These are phyloP conservation scores for Biston betularia DNA, from an alignment of 2,888 invertebrate genomes.

Conservation along the genomic window DNA sequence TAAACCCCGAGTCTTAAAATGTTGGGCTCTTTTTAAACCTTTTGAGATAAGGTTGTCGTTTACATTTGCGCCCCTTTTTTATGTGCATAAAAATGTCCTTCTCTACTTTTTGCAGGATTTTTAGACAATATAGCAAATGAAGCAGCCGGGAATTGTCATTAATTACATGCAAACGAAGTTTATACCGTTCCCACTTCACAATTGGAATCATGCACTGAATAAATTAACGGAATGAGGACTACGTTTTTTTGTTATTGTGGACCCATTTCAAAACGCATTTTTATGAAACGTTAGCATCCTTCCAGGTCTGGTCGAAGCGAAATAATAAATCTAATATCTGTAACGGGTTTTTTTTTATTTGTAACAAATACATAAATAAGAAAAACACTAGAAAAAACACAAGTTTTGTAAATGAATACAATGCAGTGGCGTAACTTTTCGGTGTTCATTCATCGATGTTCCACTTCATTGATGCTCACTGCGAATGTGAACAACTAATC, in stretches of 20 bases:
- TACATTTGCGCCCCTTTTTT: constrained; percentile 32
- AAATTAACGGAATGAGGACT: constrained; percentile 55
- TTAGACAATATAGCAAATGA: constrained; percentile 66
- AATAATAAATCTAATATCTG: too few relatives aligned
- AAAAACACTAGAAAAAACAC: too few relatives aligned
- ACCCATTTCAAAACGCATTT: constrained; percentile 10
- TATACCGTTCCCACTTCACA: constrained; percentile 69
- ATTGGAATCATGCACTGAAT: constrained; percentile 76
- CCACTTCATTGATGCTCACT: background rate
- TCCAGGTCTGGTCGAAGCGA: too few relatives aligned
- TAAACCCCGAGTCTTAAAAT: constrained; percentile 46
- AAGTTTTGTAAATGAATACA: too few relatives aligned
- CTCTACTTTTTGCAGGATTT: constrained; percentile 35
- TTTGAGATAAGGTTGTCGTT: constrained; percentile 39
- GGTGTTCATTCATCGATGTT: background rate
- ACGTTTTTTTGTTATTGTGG: constrained; percentile 38
- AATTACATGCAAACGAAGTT: constrained; percentile 77
- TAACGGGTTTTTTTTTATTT: too few relatives aligned
- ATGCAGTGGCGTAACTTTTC: background rate
- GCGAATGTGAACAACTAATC: background rate
- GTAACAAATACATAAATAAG: too few relatives aligned
- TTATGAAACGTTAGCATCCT: background rate
- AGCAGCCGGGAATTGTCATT: constrained; percentile 63
- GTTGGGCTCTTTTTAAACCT: constrained; percentile 38
- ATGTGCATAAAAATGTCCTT: constrained; percentile 29